Base-by-base conservation (phyloP, 1,140 invertebrate species). In the Brachionus koreanus region DNA sequence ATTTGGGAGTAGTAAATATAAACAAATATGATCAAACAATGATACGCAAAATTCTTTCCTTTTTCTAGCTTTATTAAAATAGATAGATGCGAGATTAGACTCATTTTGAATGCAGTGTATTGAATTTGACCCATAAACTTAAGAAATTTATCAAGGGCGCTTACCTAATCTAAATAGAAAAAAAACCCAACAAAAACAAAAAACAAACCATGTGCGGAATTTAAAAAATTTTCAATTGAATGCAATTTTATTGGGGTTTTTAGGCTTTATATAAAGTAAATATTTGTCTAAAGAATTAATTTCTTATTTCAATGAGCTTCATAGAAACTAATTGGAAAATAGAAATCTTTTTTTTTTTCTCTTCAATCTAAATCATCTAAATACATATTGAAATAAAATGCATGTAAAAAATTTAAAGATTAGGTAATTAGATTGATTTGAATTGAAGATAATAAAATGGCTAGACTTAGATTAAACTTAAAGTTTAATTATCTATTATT, bases 81-180 rank as follows among this genome's bases (percentile, higher is more conserved):
- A 57, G 49, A 25, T 7, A 57, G n/a, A 57, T 52, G 49, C 49
- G 19, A 52, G 49, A 52, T 23, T 23, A 52, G 7, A 23, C 16
- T 16, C n/a, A 19, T 52, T 29, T 52, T 52, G 49, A 16, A 52
- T 57, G 19, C 19, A 19, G 49, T 57, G 49, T 57, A 37, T 10
- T 39, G 25, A 74, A 43, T 74, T 46, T 74, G 69, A 74, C 69
- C 69, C 19, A 46, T 46, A 46, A 43, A 74, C 43, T 1, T 25
- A 46, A 29, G n/a, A 23, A 46, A 74, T 74, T 74, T 46, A 74
- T 74, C 69, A 74, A 74, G 69, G 69, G 69, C 69, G 69, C 69
- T 74, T 74, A 46, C 69, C 42, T 74, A 74, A 74, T 74, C 39
- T 46, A 74, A 43, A 74, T 35, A 46, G n/a, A n/a, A n/a, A n/a